Evolutionary conservation across 2,113 vertebrate genomes (phyloP).

Genomic region (Laterallus jamaicensis): DNA sequence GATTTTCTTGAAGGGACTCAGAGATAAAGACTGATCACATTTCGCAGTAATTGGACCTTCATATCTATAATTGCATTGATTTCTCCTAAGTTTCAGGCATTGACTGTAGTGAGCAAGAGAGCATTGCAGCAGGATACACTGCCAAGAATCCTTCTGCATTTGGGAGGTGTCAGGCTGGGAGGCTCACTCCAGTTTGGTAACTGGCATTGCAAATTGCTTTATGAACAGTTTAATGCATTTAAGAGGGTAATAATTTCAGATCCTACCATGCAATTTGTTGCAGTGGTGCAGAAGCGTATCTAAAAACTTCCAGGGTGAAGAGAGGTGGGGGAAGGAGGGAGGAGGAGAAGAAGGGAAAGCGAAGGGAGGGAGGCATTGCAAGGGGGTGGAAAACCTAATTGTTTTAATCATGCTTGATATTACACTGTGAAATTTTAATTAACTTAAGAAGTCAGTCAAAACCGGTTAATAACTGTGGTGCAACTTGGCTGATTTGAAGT

Average conservation of each 20-base stretch:
- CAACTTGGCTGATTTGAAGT: conserved; percentile 28
- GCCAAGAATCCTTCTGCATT: conserved; percentile 55
- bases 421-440: conserved; percentile 67
- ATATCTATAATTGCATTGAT: conserved; percentile 68
- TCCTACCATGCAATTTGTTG: conserved; percentile 40
- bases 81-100: conserved; percentile 61
- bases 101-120: not conserved
- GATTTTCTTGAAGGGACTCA: conserved; percentile 51
- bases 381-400: conserved; percentile 39
- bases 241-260: conserved; percentile 63
- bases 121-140: conserved; percentile 24
- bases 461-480: conserved; percentile 49
- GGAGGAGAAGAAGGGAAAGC: not conserved
- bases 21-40: conserved; percentile 58
- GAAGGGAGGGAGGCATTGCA: not conserved
- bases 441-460: conserved; percentile 69
- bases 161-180: conserved; percentile 43
- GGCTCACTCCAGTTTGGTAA: conserved; percentile 37
- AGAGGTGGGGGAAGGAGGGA: not conserved
- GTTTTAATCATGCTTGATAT: conserved; percentile 70
- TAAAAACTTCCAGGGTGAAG: conserved; percentile 44
- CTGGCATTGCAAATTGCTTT: conserved; percentile 61
- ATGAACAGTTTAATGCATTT: conserved; percentile 67
- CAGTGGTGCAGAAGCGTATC: conserved; percentile 47
- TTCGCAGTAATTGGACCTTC: conserved; percentile 53